Evolutionary conservation across 2,797 vertebrate species (phyloP), one percentile per base, ranked within the genome.

Genomic region (Pelochelys cantorii): DNA sequence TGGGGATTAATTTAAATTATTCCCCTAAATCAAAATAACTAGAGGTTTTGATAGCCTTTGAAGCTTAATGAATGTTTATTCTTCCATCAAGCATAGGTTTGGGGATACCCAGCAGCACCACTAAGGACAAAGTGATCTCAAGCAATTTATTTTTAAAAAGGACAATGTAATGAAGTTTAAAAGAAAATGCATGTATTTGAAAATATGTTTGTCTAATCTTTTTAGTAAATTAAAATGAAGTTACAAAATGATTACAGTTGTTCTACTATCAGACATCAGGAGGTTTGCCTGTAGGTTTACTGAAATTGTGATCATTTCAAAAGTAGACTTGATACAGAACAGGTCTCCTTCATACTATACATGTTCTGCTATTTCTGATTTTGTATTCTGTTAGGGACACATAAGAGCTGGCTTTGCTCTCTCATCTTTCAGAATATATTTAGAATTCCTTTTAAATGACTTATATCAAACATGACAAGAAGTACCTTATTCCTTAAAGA

Each of bases 11-110:
- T 96, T 95, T 94, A 96, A 94, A 96, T 96, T 1, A 96, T 96
- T 96, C 87, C 86, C 60, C 87, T 96, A 95, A 97, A 97, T 97
- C 93, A 95, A 96, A 97, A 96, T 95, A 96, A 94, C 92, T 95
- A 14, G 56, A 93, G 80, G 93, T 95, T 96, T 95, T 89, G 79
- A 91, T 86, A 93, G 91, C 74, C 94, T 97, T 97, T 97, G 94
- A 97, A 97, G 96, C 96, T 94, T 95, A 96, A 94, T 91, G 91
- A 93, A 92, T 93, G 93, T 96, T 96, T 95, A 93, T 91, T 89
- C 74, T 93, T 93, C 93, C 86, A 95, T 93, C 89, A 82, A 96
- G 60, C 75, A 83, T 59, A 95, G 81, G 60, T 94, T 95, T 94
- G 85, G 85, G 91, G 95, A 96, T 84, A 96, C 92, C 85, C 80